phyloP scores from a whole-genome alignment of 2,113 vertebrate genomes.

The Hippolais icterina region DNA sequence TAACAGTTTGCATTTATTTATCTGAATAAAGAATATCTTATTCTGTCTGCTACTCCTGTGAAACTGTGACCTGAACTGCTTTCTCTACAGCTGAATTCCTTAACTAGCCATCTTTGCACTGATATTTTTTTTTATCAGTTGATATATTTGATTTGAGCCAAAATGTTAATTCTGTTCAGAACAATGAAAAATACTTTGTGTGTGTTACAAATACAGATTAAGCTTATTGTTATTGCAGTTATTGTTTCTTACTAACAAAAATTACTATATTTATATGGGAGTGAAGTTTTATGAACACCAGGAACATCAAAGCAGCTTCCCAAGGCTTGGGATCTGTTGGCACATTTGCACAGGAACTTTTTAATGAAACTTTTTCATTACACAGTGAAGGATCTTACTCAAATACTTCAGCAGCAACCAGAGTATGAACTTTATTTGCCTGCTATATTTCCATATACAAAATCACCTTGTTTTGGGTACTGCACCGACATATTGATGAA shows the following conservation, averaged over 20 bases:
- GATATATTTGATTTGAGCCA: not conserved
- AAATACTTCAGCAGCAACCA: not conserved
- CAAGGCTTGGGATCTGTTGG: not conserved
- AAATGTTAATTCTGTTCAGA: not conserved
- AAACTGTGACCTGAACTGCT: not conserved
- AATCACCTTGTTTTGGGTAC: not conserved
- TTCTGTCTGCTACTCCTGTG: not conserved
- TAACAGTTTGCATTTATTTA: not conserved
- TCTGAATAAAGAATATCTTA: not conserved
- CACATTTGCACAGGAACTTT: not conserved
- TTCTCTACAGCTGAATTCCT: not conserved
- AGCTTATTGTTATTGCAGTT: not conserved
- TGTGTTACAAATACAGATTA: not conserved
- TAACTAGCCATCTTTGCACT: not conserved
- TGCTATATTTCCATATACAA: fast-evolving
- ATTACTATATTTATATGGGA: fast-evolving
- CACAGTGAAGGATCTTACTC: not conserved
- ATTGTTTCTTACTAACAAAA: not conserved
- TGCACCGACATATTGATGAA: not conserved
- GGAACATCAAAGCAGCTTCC: not conserved
- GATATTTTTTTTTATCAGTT: not conserved
- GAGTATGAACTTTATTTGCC: not conserved
- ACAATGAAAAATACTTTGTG: not conserved
- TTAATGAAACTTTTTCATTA: not conserved
- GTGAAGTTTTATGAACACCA: not conserved